Conservation (phyloP, 2,113 vertebrate genomes). For the Hydrochoerus hydrochaeris region DNA sequence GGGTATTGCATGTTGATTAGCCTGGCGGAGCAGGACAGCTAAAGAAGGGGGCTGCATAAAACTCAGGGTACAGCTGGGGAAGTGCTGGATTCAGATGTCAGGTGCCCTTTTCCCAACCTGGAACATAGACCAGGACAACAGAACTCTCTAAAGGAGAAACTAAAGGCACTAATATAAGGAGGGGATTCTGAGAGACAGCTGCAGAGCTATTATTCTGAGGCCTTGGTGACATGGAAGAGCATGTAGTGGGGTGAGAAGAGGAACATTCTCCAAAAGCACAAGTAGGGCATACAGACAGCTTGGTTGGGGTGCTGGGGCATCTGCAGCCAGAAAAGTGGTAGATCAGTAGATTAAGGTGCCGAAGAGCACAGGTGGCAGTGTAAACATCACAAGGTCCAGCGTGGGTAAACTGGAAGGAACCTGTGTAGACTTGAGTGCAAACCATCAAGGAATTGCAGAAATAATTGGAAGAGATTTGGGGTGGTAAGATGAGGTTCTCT, state of each 20-base stretch:
- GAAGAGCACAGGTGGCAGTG: too few species aligned
- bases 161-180: not conserved
- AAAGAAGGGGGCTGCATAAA: not conserved
- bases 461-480: not conserved
- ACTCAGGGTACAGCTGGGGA: not conserved
- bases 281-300: not conserved
- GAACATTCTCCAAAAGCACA: not conserved
- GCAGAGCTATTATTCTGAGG: not conserved
- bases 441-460: not conserved
- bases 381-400: accelerated
- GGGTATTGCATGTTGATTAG: not conserved
- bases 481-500: not conserved
- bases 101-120: not conserved
- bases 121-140: not conserved
- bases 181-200: not conserved
- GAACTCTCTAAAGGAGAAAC: not conserved
- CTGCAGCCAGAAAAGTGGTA: not conserved
- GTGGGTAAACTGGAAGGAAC: not conserved
- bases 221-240: not conserved
- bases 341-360: not conserved
- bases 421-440: not conserved
- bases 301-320: too few species aligned
- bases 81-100: not conserved
- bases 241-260: not conserved
- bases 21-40: not conserved